phyloP scores from a whole-genome alignment of 2,797 vertebrate genomes.

The Dicrostonyx torquatus region DNA sequence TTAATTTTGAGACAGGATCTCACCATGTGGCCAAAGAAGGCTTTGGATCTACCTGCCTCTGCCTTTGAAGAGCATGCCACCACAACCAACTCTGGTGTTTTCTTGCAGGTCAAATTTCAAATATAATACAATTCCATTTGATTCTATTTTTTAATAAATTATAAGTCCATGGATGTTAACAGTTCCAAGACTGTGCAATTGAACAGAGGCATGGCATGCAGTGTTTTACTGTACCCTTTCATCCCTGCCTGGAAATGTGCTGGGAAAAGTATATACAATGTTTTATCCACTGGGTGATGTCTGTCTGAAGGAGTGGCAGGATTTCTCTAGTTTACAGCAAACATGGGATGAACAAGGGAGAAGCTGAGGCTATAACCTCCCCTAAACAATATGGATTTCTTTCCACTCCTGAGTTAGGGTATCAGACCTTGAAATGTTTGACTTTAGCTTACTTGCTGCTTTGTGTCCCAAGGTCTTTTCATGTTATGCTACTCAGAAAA shows the following conservation, averaged over 20 bases:
- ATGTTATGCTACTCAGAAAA: constrained; percentile 20
- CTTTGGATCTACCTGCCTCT: neutral
- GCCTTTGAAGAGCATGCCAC: neutral
- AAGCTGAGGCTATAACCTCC: neutral
- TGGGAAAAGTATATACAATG: neutral
- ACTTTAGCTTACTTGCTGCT: neutral
- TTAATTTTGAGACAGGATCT: neutral
- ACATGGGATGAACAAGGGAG: neutral
- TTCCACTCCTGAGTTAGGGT: neutral
- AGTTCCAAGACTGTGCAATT: neutral
- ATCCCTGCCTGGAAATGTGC: neutral
- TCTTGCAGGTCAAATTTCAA: neutral
- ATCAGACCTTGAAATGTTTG: neutral
- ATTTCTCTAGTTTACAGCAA: neutral
- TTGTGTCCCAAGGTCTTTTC: neutral
- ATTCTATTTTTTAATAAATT: neutral
- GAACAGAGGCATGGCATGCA: neutral
- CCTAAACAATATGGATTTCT: neutral
- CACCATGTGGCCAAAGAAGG: neutral
- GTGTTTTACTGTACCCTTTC: neutral
- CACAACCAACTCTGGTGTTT: neutral
- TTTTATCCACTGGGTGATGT: neutral
- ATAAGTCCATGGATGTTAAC: neutral
- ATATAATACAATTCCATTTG: neutral
- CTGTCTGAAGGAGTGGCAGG: neutral